These are phyloP conservation scores for Lutjanus erythropterus DNA, from an alignment of 2,113 vertebrate genomes.

Conservation along the genomic window DNA sequence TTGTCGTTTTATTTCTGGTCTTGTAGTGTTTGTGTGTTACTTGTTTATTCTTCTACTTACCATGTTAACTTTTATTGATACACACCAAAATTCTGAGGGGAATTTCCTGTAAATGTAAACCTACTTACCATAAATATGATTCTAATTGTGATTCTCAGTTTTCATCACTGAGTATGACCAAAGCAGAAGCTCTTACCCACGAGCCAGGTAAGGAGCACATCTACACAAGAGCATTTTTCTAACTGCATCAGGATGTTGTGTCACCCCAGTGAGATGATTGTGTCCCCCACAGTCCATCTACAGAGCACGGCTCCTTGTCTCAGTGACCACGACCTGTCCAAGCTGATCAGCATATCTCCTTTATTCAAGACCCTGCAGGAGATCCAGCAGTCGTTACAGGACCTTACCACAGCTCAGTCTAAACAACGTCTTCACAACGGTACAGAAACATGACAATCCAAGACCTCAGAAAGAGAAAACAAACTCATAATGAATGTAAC, in stretches of 20 bases:
- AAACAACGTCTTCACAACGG: slow-evolving; percentile 40
- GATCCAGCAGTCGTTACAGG: slow-evolving; percentile 85
- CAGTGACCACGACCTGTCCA: slow-evolving; percentile 85
- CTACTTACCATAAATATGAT: too few relatives aligned
- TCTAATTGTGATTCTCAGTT: too few relatives aligned
- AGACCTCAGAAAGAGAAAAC: background rate
- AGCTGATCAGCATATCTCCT: slow-evolving; percentile 83
- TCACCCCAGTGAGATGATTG: background rate
- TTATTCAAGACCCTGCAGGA: slow-evolving; percentile 86
- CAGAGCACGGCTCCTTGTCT: slow-evolving; percentile 69
- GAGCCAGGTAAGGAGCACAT: slow-evolving; percentile 64
- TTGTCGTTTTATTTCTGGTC: too few relatives aligned
- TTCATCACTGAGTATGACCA: slow-evolving; percentile 74
- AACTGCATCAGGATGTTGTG: background rate
- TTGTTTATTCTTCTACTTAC: too few relatives aligned
- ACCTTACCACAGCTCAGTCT: slow-evolving; percentile 47
- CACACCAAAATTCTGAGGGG: too few relatives aligned
- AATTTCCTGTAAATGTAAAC: too few relatives aligned
- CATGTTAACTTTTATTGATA: too few relatives aligned
- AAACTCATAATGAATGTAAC: background rate
- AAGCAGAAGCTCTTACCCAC: slow-evolving; percentile 54
- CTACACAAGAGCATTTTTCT: background rate
- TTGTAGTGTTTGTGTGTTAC: too few relatives aligned
- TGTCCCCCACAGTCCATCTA: slow-evolving; percentile 54
- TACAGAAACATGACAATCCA: slow-evolving; percentile 21